A percentile compares a stretch with the other conserved stretches of the same genome.
These are phyloP conservation scores for Blastomussa wellsi DNA, from an alignment of 92 coral and sea anemone genomes.

Conservation along the genomic window DNA sequence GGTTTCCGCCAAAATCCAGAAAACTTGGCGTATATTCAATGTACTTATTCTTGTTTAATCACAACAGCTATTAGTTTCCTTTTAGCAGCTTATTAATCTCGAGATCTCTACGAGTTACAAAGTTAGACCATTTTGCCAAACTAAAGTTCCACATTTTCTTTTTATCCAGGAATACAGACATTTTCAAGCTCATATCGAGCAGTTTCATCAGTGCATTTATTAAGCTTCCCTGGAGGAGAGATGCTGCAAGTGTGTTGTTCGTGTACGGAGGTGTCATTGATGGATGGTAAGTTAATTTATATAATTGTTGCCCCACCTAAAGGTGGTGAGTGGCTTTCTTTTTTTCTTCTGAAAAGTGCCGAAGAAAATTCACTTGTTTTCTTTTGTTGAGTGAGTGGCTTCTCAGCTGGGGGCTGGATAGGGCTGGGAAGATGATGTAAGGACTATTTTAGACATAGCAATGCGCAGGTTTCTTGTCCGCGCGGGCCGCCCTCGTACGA, in stretches of 20 bases:
- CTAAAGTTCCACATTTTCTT: neutral
- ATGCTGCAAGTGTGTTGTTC: neutral
- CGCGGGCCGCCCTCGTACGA: neutral
- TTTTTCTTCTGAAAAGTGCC: neutral
- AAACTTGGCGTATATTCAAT: neutral
- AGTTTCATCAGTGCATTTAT: neutral
- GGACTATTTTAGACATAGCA: neutral
- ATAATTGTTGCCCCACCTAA: slow-evolving; percentile 15
- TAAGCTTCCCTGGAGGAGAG: neutral
- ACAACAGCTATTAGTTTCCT: slow-evolving; percentile 1
- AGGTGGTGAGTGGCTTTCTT: slow-evolving; percentile 25
- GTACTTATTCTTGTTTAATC: neutral
- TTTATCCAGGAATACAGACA: neutral
- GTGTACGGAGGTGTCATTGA: slow-evolving; percentile 49
- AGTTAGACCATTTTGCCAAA: neutral
- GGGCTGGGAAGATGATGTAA: neutral
- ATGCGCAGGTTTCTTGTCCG: neutral
- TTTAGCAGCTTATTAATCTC: slow-evolving; percentile 13
- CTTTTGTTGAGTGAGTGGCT: neutral
- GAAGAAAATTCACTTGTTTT: neutral
- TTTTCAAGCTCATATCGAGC: neutral
- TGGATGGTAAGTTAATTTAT: slow-evolving; percentile 63
- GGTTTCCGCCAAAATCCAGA: slow-evolving; percentile 18
- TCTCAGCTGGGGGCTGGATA: neutral
- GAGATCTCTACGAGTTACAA: neutral